Conservation (phyloP, 2,113 vertebrate genomes). For the Abramis brama region DNA sequence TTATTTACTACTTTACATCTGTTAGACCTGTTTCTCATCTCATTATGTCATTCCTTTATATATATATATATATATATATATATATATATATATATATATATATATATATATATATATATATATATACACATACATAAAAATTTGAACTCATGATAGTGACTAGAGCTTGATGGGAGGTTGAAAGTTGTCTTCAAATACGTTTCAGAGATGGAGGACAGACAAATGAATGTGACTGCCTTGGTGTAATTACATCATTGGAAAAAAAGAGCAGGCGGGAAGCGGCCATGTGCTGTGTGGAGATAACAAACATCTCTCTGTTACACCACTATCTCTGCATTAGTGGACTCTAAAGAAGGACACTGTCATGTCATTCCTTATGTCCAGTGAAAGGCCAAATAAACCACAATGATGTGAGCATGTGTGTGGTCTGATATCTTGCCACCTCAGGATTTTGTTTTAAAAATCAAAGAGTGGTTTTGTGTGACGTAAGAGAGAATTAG, state of each 20-base stretch:
- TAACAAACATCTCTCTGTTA: conserved; percentile 32
- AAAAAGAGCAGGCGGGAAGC: conserved; percentile 37
- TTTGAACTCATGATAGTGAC: not conserved
- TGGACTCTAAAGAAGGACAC: conserved; percentile 17
- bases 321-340: not conserved
- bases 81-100: too few relatives aligned
- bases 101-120: too few relatives aligned
- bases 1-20: not conserved
- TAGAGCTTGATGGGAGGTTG: conserved; percentile 15
- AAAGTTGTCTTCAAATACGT: not conserved
- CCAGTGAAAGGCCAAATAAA: not conserved
- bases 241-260: conserved; percentile 45
- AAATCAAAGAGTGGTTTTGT: not conserved
- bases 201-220: conserved; percentile 13
- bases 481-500: not conserved
- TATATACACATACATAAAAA: too few relatives aligned
- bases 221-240: conserved; percentile 8
- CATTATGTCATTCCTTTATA: not conserved
- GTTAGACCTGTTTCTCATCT: not conserved
- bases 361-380: conserved; percentile 38
- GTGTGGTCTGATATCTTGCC: not conserved
- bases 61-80: too few relatives aligned
- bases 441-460: not conserved
- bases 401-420: not conserved
- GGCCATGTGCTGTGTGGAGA: conserved; percentile 37